phyloP scores from a whole-genome alignment of 37 sponge, comb jelly and placozoan genomes.

The Theonella swinhoei region DNA sequence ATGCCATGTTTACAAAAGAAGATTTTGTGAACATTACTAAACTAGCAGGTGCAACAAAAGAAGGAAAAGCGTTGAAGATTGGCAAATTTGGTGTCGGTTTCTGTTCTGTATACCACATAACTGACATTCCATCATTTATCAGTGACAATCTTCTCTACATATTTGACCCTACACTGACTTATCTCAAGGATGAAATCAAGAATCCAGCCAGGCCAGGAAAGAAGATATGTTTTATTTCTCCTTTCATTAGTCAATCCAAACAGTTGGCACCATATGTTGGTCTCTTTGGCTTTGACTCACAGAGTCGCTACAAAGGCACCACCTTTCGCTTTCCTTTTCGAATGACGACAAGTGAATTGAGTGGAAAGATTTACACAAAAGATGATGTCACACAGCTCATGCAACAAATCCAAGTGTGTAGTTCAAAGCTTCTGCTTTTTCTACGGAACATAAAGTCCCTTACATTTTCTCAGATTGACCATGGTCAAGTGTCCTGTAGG shows the following conservation, averaged over 20 bases:
- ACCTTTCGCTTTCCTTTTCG: conserved; percentile 71
- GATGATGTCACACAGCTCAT: conserved; percentile 15
- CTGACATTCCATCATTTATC: conserved; percentile 62
- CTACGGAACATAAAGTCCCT: conserved; percentile 38
- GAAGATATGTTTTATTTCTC: no score
- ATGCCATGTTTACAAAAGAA: no score
- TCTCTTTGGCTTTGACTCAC: no score
- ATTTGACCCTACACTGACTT: conserved; percentile 76
- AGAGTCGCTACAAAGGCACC: conserved; percentile 34
- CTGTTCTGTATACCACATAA: no score
- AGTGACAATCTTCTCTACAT: conserved; percentile 48
- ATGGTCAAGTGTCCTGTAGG: neutral
- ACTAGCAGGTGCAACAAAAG: no score
- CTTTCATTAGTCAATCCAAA: no score
- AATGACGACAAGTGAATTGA: conserved; percentile 30
- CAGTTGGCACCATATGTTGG: no score
- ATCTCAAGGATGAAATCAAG: no score
- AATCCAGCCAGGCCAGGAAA: no score
- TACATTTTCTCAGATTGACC: conserved; percentile 24
- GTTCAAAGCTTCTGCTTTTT: conserved; percentile 59
- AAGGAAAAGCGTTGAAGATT: no score
- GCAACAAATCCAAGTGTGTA: conserved; percentile 4
- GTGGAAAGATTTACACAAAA: conserved; percentile 50
- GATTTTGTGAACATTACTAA: no score
- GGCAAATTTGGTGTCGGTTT: no score